phyloP scores from a whole-genome alignment of 2,888 invertebrate genomes.

The Himalopsyche kuldschensis region DNA sequence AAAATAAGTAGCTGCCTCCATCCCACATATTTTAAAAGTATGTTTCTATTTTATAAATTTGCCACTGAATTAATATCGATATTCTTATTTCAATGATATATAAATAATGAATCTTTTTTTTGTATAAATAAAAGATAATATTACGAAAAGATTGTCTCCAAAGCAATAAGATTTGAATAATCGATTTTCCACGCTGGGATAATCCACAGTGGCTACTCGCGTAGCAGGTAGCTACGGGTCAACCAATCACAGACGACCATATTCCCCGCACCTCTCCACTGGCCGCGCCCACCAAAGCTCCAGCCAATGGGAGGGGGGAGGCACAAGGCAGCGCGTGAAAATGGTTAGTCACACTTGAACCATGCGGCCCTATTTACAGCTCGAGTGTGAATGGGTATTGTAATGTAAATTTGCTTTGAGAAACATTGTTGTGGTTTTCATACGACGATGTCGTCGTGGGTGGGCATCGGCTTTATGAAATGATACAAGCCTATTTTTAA shows the following conservation, averaged over 20 bases:
- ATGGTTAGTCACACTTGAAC: not conserved
- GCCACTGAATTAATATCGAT: no score
- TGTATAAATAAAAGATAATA: not conserved
- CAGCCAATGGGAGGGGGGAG: constrained; percentile 17
- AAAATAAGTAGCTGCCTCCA: no score
- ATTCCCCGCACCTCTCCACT: not conserved
- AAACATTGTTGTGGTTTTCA: not conserved
- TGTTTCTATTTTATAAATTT: no score
- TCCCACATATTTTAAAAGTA: no score
- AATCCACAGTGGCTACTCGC: not conserved
- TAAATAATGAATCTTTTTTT: no score
- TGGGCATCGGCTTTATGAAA: not conserved
- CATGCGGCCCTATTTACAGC: not conserved
- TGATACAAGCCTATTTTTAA: not conserved
- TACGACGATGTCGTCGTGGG: not conserved
- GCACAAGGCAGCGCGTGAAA: not conserved
- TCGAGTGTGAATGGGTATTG: not conserved
- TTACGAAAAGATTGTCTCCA: constrained; percentile 16
- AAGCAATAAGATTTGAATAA: constrained; percentile 34
- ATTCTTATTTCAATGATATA: no score
- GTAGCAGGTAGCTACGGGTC: not conserved
- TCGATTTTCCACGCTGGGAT: constrained; percentile 28
- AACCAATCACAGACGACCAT: constrained; percentile 5
- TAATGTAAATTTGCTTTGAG: not conserved
- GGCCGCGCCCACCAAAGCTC: not conserved